Percentiles rank a stretch among this genome's conserved stretches.
phyloP scores from a whole-genome alignment of 2,888 invertebrate genomes.

The Venustoraphidia nigricollis region DNA sequence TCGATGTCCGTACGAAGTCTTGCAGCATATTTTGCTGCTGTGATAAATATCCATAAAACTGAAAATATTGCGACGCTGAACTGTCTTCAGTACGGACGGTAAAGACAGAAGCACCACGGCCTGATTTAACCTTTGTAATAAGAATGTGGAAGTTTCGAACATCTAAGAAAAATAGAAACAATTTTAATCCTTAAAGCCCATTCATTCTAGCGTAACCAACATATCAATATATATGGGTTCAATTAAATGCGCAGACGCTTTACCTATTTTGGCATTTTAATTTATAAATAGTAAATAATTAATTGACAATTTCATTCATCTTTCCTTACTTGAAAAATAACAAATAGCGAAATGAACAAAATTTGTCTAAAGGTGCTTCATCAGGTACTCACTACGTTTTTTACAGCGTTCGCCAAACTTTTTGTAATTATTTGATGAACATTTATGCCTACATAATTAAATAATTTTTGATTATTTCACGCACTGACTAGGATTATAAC shows the following conservation, averaged over 20 bases:
- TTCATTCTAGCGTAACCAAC: neutral
- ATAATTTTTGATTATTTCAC: no score
- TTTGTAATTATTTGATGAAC: no score
- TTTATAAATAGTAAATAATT: neutral
- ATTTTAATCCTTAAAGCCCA: neutral
- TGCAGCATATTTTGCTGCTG: slow-evolving; percentile 99
- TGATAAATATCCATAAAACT: slow-evolving; percentile 97
- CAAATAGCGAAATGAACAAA: no score
- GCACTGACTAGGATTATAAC: no score
- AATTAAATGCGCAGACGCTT: neutral
- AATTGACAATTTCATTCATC: no score
- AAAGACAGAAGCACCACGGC: slow-evolving; percentile 69
- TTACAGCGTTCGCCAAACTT: no score
- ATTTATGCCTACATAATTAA: no score
- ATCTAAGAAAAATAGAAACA: slow-evolving; percentile 30
- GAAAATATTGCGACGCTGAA: slow-evolving; percentile 97
- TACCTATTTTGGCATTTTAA: neutral
- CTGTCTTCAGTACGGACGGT: slow-evolving; percentile 94
- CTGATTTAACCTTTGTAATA: slow-evolving; percentile 56
- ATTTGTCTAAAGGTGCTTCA: no score
- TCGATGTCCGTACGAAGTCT: slow-evolving; percentile 95
- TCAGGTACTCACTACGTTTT: no score
- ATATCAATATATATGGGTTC: neutral
- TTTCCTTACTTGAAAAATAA: no score
- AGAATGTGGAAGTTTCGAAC: slow-evolving; percentile 59